Evolutionary conservation across 2,888 invertebrate species (phyloP).

Genomic region (Neoaliturus tenellus): DNA sequence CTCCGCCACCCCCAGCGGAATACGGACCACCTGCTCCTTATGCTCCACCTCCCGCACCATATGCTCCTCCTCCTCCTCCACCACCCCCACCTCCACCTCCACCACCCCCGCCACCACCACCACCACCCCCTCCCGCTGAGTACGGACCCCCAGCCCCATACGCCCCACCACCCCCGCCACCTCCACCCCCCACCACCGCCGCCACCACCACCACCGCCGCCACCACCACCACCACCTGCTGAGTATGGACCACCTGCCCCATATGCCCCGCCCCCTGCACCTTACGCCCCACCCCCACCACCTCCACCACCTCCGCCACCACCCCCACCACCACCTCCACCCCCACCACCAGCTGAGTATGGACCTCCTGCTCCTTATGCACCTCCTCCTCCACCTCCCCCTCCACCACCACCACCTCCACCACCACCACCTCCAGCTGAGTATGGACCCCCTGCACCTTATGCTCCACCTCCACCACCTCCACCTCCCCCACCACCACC

Average conservation of each 20-base stretch:
- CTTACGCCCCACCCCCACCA: slow-evolving; percentile 57
- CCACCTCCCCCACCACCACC: slow-evolving; percentile 59
- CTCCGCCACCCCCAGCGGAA: slow-evolving; percentile 62
- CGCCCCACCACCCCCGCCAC: slow-evolving; percentile 54
- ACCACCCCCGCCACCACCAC: slow-evolving; percentile 62
- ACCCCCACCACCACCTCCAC: slow-evolving; percentile 57
- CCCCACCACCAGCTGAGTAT: slow-evolving; percentile 59
- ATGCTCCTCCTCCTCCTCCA: slow-evolving; percentile 62
- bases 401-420: slow-evolving; percentile 61
- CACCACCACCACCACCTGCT: slow-evolving; percentile 64
- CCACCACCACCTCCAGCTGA: slow-evolving; percentile 59
- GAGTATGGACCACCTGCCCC: slow-evolving; percentile 64
- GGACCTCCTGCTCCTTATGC: slow-evolving; percentile 61
- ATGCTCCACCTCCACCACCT: slow-evolving; percentile 63
- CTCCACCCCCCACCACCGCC: slow-evolving; percentile 55
- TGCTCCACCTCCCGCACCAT: slow-evolving; percentile 51
- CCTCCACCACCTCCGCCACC: slow-evolving; percentile 56
- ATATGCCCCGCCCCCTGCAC: slow-evolving; percentile 54
- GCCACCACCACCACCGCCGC: slow-evolving; percentile 56
- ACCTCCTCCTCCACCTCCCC: slow-evolving; percentile 62
- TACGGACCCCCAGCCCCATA: slow-evolving; percentile 61
- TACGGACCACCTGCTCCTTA: slow-evolving; percentile 58
- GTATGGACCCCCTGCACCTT: slow-evolving; percentile 62
- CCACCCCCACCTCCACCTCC: slow-evolving; percentile 60
- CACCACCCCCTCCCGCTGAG: slow-evolving; percentile 62